Evolutionary conservation across 2,888 invertebrate species (phyloP), one percentile per base, ranked within the genome.

Genomic region (Cryptocheilus praepositus): DNA sequence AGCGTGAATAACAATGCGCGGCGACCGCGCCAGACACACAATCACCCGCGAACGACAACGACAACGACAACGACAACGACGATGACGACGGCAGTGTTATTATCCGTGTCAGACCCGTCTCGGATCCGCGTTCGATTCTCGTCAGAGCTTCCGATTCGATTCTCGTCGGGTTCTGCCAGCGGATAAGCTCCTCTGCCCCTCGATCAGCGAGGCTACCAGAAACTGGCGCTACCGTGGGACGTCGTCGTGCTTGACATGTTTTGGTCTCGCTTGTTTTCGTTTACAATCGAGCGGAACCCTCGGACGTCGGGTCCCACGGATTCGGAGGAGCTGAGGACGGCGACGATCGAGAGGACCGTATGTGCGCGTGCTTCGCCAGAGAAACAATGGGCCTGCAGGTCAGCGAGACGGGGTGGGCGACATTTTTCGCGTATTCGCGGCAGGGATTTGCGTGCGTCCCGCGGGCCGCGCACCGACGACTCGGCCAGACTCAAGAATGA

Each of bases 401-500:
- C 64, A 22, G 36, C 58, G n/a, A 54, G 56, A 64, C 64, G 51
- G 59, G 21, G 59, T 61, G 54, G 61, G 61, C 72, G 69, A 79
- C 70, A 77, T 74, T 78, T 79, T 81, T 72, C 72, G 71, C 77
- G 74, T 67, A 73, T 74, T 77, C 76, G 79, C 82, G 75, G 71
- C 71, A 49, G 52, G 57, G 64, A 63, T 67, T 66, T 67, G 56
- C 65, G 64, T 67, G 61, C 67, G 49, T 15, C 44, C 53, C 61
- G 55, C 58, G 46, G 52, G 61, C 55, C 51, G 59, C 55, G 56
- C 58, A 58, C 46, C 45, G 58, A 55, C 55, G 61, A 70, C 59
- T 68, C 71, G 69, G 69, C 71, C 77, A 77, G 74, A 79, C 82
- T 82, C 80, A 83, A 82, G 81, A 86, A 88, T 88, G 88, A 88